Evolutionary conservation across 2,113 vertebrate genomes (phyloP).

Genomic region (Carassius gibelio): DNA sequence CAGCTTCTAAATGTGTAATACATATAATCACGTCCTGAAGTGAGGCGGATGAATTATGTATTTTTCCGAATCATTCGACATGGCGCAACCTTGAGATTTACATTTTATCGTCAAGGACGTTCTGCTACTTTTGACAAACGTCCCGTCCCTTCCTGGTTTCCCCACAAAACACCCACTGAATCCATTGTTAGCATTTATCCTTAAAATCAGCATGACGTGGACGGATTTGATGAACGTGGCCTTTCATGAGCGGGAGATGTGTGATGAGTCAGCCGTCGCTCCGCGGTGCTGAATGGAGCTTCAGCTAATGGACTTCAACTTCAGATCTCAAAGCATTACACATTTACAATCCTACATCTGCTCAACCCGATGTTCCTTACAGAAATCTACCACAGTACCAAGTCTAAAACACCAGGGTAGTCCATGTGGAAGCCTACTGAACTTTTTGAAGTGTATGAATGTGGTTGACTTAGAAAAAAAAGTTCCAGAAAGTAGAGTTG

Average conservation of each 20-base stretch:
- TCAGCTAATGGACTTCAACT: background rate
- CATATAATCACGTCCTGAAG: conserved; percentile 71
- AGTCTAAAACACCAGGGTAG: background rate
- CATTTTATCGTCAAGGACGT: conserved; percentile 79
- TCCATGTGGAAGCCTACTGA: too few species aligned
- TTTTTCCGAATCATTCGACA: conserved; percentile 72
- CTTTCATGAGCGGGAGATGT: conserved; percentile 41
- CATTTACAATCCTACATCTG: background rate
- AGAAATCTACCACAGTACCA: background rate
- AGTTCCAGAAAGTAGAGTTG: background rate
- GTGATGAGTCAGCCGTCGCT: conserved; percentile 34
- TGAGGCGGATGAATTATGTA: conserved; percentile 78
- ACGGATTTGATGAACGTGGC: conserved; percentile 60
- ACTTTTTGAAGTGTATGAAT: background rate
- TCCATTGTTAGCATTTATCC: conserved; percentile 22
- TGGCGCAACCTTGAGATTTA: conserved; percentile 79
- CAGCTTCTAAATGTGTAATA: conserved; percentile 63
- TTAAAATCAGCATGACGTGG: conserved; percentile 28
- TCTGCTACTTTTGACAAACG: conserved; percentile 67
- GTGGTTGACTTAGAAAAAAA: background rate
- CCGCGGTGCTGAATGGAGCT: background rate
- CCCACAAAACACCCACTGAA: conserved; percentile 49
- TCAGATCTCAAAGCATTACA: background rate
- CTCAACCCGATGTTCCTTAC: background rate
- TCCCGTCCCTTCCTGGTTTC: conserved; percentile 49